Conservation (phyloP, 2,797 vertebrate species). For the Danio albolineatus region DNA sequence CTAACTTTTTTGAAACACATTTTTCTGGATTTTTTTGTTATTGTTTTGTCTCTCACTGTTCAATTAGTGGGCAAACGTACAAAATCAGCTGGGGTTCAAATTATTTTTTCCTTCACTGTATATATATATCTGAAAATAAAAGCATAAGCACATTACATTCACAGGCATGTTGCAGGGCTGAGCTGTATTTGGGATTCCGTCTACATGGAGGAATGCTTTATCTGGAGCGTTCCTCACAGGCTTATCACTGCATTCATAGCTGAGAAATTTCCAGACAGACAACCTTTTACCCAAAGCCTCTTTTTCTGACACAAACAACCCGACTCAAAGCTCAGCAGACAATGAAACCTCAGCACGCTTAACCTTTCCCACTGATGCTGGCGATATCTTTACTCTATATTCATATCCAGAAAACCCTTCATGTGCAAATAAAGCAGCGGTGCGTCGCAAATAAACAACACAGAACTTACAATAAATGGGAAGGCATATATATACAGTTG, state of each 20-base stretch:
- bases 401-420: slow-evolving; percentile 14
- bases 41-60: too few species aligned
- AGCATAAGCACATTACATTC: slow-evolving; percentile 1
- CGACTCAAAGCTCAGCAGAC: slow-evolving; percentile 29
- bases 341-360: not conserved
- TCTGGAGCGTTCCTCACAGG: slow-evolving; percentile 19
- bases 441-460: not conserved
- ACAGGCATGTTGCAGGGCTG: not conserved
- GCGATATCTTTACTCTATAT: slow-evolving; percentile 6
- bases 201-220: slow-evolving; percentile 2
- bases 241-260: slow-evolving; percentile 16
- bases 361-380: slow-evolving; percentile 26
- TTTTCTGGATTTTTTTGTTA: too few species aligned
- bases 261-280: slow-evolving; percentile 32
- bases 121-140: too few species aligned
- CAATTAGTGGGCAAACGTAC: too few species aligned
- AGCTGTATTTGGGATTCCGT: not conserved
- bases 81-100: too few species aligned
- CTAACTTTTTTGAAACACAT: too few species aligned
- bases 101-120: too few species aligned
- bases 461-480: not conserved
- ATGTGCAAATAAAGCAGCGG: slow-evolving; percentile 9
- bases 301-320: slow-evolving; percentile 20
- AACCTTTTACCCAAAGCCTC: slow-evolving; percentile 9
- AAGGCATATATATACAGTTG: too few species aligned